Evolutionary conservation across 2,797 vertebrate species (phyloP).

Genomic region (Scleropages formosus): DNA sequence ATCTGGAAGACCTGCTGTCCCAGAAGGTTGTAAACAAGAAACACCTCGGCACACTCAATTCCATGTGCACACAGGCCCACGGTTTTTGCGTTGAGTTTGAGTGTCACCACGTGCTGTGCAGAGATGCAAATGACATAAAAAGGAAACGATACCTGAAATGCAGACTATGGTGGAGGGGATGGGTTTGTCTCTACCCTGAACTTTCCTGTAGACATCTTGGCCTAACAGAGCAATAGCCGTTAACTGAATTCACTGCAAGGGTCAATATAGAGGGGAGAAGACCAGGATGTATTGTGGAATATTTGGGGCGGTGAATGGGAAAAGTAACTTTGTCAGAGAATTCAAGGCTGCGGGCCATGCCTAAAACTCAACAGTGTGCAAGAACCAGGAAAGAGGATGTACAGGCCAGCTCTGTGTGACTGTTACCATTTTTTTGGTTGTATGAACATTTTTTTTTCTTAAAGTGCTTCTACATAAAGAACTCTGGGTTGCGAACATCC

Average conservation of each 20-base stretch:
- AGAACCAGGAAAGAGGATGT: not conserved
- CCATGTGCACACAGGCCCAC: not conserved
- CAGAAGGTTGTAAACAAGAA: not conserved
- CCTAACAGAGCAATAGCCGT: slow-evolving; percentile 68
- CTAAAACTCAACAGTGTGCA: too few relatives aligned
- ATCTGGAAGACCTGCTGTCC: not conserved
- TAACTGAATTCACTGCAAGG: slow-evolving; percentile 29
- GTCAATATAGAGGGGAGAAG: slow-evolving; percentile 34
- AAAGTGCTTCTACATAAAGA: too few relatives aligned
- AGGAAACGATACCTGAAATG: slow-evolving; percentile 76
- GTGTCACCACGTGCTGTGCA: slow-evolving; percentile 29
- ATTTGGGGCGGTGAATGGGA: not conserved
- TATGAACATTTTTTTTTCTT: too few relatives aligned
- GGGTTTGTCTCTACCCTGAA: slow-evolving; percentile 83
- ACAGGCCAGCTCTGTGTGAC: not conserved
- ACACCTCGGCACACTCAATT: not conserved
- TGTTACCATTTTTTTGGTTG: not conserved
- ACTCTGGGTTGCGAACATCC: too few relatives aligned
- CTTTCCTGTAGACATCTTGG: slow-evolving; percentile 86
- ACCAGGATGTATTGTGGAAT: slow-evolving; percentile 3
- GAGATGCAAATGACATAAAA: slow-evolving; percentile 13
- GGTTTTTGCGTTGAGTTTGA: not conserved
- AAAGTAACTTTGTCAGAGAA: slow-evolving; percentile 8
- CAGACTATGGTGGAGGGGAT: slow-evolving; percentile 73
- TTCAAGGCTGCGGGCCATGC: not conserved